Evolutionary conservation across 2,797 vertebrate species (phyloP), one percentile per base, ranked within the genome.

Genomic region (Sternarchorhynchus goeldii): DNA sequence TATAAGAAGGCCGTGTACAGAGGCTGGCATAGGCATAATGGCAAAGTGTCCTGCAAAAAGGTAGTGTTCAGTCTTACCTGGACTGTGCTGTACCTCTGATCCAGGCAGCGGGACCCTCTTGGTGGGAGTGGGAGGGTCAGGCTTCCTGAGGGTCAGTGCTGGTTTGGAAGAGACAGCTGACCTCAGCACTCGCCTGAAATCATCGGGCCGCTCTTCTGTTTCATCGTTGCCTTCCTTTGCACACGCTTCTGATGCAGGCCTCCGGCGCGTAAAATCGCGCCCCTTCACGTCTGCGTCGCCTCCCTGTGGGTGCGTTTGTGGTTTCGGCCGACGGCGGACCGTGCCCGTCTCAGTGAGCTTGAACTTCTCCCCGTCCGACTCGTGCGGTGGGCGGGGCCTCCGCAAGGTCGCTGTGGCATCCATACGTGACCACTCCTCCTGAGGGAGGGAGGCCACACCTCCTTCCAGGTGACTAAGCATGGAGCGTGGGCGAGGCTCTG

Each of bases 91-190:
- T 50, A 90, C 93, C 31, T 95, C 93, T 0, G 95, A 95, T 31
- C 95, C 94, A 0, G 96, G 94, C 81, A 96, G 90, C 5, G 95
- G 94, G 81, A 94, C 95, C 88, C 94, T 96, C 85, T 95, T 96
- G 29, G 94, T 87, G 1, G 96, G 94, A 0, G 93, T 94, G 0
- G 93, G 93, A 0, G 94, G 95, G 7, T 96, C 95, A 0, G 88
- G 90, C 74, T 93, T 95, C 71, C 83, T 71, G 58, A 76, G 89
- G 5, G 91, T 88, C 25, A 95, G 82, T 39, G 94, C 86, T 0
- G 97, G 97, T 88, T 98, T 99, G 63, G 96, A 95, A 6, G 97
- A 97, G 53, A 97, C 95, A 0, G 96, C 95, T 0, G 97, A 97
- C 87, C 95, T 98, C 84, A 93, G 86, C 1, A 90, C 92, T 87